phyloP scores from a whole-genome alignment of 35 echinoderm and acorn worm genomes.

The Antedon bifida region DNA sequence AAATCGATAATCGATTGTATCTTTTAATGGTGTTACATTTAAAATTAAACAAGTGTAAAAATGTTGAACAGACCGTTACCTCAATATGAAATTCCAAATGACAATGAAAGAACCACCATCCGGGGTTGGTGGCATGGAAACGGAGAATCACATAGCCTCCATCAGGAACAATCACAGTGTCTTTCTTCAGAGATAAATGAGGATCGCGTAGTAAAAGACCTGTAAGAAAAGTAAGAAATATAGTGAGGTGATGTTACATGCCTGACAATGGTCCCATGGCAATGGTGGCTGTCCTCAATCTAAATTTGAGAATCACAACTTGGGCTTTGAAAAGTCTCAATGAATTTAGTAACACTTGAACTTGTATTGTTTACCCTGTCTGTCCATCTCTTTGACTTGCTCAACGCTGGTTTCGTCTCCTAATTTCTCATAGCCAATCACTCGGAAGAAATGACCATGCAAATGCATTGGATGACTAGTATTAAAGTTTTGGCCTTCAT shows the following conservation, averaged over 20 bases:
- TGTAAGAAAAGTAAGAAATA: too few relatives aligned
- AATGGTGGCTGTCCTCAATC: too few relatives aligned
- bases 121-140: constrained; percentile 21
- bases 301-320: too few relatives aligned
- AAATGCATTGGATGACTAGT: constrained; percentile 87
- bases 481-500: constrained; percentile 58
- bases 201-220: not conserved
- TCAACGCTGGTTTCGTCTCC: constrained; percentile 22
- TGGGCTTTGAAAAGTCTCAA: too few relatives aligned
- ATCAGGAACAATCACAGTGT: constrained; percentile 18
- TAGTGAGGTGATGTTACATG: too few relatives aligned
- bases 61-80: too few relatives aligned
- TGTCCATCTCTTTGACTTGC: constrained; percentile 60
- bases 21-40: too few relatives aligned
- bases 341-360: too few relatives aligned
- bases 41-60: too few relatives aligned
- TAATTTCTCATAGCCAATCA: constrained; percentile 59
- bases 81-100: constrained; percentile 31
- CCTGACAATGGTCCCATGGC: too few relatives aligned
- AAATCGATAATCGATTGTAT: too few relatives aligned
- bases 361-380: constrained; percentile 49
- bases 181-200: constrained; percentile 14
- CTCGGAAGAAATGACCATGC: constrained; percentile 69
- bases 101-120: constrained; percentile 46
- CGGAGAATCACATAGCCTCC: constrained; percentile 20